Evolutionary conservation across 2,888 invertebrate species (phyloP), one percentile per base, ranked within the genome.

Genomic region (Agonopterix subpropinquella): DNA sequence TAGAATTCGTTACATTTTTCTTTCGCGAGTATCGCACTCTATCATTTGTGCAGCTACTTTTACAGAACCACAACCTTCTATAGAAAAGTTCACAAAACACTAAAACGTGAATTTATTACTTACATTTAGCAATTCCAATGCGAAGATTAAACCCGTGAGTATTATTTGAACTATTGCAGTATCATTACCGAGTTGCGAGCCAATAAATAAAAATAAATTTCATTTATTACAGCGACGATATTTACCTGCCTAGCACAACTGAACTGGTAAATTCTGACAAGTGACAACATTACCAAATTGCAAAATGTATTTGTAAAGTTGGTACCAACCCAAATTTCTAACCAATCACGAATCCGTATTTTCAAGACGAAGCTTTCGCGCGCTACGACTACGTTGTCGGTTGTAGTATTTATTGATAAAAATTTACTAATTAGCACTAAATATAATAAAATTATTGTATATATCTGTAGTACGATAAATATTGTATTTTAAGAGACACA

Each of bases 31-130:
- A 80, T 83, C 77, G 79, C 77, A 78, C 81, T 85, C 68, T 79
- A 80, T 74, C 76, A 80, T 74, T 73, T 80, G 80, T 81, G 80
- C 77, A 82, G 82, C 80, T 87, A 88, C 84, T 87, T 87, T 86
- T 82, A 74, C 76, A 80, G 77, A 79, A 76, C 67, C 77, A 78
- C 82, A 86, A 86, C 84, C 82, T 81, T 83, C 77, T 75, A 73
- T 65, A 70, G 77, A 86, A 85, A 88, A 88, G 80, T 88, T 86
- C 71, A 73, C 52, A 61, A 80, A 84, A 86, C 77, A 84, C 66
- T 68, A 61, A 62, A 66, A 65, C 59, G 61, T 47, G 62, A 66
- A 66, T 67, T 70, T 67, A 60, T 55, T 73, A 75, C 78, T 78
- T 66, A 82, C 78, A 70, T 73, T 69, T 65, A 51, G 59, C 54